A percentile compares a stretch with the other conserved stretches of the same genome.
phyloP scores from a whole-genome alignment of 1,140 invertebrate genomes.

The Triops longicaudatus region DNA sequence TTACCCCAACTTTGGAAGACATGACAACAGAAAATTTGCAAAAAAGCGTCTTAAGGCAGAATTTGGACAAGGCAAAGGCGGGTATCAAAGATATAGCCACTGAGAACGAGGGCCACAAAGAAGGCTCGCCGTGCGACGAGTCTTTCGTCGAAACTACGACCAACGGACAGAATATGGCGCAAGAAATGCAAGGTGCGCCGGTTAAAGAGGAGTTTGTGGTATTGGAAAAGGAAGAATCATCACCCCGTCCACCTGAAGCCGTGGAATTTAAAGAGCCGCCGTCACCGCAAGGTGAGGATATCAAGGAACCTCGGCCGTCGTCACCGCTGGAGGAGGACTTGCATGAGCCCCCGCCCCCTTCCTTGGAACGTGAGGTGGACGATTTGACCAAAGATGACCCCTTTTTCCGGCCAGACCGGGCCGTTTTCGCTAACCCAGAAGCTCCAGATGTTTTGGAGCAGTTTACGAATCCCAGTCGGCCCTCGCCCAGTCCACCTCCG shows the following conservation, averaged over 20 bases:
- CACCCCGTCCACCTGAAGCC: background rate
- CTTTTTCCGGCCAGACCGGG: background rate
- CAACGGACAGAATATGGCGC: background rate
- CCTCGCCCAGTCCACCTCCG: conserved; percentile 4
- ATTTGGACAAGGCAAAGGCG: conserved; percentile 34
- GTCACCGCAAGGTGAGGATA: background rate
- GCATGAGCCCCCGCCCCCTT: background rate
- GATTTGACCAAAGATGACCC: conserved; percentile 1
- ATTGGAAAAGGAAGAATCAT: background rate
- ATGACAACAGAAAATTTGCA: conserved; percentile 6
- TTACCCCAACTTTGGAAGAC: conserved; percentile 22
- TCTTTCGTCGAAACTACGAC: background rate
- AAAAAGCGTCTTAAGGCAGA: background rate
- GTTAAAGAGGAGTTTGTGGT: background rate
- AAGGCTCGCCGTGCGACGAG: background rate
- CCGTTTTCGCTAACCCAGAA: conserved; percentile 2
- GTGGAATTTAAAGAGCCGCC: background rate
- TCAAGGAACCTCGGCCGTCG: background rate
- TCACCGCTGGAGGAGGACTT: background rate
- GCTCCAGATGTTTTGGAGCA: conserved; percentile 14
- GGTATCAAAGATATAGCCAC: conserved; percentile 33
- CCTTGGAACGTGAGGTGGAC: background rate
- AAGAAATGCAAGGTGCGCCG: background rate
- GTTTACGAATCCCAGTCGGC: conserved; percentile 9
- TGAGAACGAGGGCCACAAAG: conserved; percentile 19